Percentiles rank a stretch among this genome's conserved stretches.
These are phyloP conservation scores for Scaeva pyrastri DNA, from an alignment of 2,888 invertebrate genomes.

Conservation along the genomic window DNA sequence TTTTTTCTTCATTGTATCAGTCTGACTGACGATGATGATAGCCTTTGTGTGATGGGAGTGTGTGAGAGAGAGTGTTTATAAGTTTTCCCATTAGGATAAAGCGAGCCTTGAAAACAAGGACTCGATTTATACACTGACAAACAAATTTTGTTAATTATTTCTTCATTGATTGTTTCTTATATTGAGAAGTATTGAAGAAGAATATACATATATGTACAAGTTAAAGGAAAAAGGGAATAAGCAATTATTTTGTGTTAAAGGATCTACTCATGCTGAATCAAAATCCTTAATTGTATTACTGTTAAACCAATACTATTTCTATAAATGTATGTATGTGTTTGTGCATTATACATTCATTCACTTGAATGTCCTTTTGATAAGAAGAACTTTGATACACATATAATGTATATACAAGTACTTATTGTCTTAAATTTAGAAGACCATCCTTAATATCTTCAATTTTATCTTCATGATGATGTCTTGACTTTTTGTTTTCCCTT, in stretches of 20 bases:
- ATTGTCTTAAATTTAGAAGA: no score
- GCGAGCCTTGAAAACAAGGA: constrained; percentile 50
- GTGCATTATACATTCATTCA: no score
- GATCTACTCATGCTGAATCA: constrained; percentile 17
- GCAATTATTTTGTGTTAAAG: constrained; percentile 31
- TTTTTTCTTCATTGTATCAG: constrained; percentile 49
- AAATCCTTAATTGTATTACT: neutral
- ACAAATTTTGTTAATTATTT: constrained; percentile 65
- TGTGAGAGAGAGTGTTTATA: constrained; percentile 12
- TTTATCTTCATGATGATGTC: no score
- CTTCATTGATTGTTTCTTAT: constrained; percentile 52
- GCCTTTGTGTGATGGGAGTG: constrained; percentile 17
- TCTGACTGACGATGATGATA: constrained; percentile 2
- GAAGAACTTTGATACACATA: no score
- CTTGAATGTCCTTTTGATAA: no score
- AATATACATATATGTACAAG: no score
- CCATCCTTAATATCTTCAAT: no score
- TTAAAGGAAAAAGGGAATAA: constrained; percentile 27
- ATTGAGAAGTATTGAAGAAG: constrained; percentile 30
- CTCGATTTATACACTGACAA: constrained; percentile 33
- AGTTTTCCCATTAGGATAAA: constrained; percentile 65
- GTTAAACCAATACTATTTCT: neutral
- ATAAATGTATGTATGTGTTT: neutral
- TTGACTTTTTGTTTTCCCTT: no score
- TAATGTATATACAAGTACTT: no score